phyloP scores from a whole-genome alignment of 2,888 invertebrate species.

The Leptinotarsa tumamoca region DNA sequence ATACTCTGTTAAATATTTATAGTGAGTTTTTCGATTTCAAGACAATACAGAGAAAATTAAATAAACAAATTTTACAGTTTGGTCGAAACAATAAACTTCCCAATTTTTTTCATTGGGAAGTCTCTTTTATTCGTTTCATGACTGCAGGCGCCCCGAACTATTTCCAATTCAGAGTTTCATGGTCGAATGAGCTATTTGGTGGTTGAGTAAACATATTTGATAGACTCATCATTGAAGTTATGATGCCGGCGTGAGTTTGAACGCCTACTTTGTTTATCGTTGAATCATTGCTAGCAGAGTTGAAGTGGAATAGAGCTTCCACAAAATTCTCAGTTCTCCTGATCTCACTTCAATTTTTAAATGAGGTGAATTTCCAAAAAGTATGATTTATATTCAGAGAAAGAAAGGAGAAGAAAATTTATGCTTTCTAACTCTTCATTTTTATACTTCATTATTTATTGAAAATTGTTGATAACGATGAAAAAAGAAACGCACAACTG shows the following conservation, averaged over 20 bases:
- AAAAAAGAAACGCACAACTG: too few species aligned
- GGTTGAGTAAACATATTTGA: slow-evolving; percentile 1
- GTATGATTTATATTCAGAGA: too few species aligned
- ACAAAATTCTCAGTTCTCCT: too few species aligned
- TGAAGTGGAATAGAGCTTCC: too few species aligned
- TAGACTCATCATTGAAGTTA: slow-evolving; percentile 4
- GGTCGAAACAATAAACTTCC: not conserved
- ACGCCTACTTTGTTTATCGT: not conserved
- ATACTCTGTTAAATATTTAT: not conserved
- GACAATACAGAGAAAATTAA: not conserved
- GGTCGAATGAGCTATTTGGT: not conserved
- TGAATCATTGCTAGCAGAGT: too few species aligned
- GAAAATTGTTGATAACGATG: too few species aligned
- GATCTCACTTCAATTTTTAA: too few species aligned
- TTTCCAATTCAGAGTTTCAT: not conserved
- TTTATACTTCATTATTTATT: too few species aligned
- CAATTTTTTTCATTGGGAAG: not conserved
- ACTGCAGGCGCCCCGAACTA: not conserved
- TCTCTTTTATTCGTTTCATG: not conserved
- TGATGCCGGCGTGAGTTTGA: not conserved
- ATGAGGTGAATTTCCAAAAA: too few species aligned
- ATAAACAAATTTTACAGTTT: slow-evolving; percentile 9
- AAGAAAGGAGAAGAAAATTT: too few species aligned
- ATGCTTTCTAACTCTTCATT: too few species aligned
- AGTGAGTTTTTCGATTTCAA: not conserved